A percentile compares a stretch with the other conserved stretches of the same genome.
Conservation (phyloP, 2,113 vertebrate genomes). For the Azemiops feae region DNA sequence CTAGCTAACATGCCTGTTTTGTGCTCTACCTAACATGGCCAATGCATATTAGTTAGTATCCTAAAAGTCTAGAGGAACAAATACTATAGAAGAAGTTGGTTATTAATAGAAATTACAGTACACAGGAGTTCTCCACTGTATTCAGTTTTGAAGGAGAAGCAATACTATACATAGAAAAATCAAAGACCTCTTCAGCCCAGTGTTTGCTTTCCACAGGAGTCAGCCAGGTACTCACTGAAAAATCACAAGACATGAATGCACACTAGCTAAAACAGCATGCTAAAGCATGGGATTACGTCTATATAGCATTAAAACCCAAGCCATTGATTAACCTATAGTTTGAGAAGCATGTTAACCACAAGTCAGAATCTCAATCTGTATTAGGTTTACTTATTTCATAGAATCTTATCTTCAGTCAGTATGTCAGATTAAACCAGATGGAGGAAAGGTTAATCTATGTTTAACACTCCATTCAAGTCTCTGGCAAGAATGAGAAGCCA, state of each 20-base stretch:
- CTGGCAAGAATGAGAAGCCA: too few relatives aligned
- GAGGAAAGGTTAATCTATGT: too few relatives aligned
- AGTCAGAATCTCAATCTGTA: background rate
- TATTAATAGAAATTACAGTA: background rate
- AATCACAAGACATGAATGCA: background rate
- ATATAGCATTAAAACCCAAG: background rate
- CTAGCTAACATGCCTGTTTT: background rate
- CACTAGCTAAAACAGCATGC: background rate
- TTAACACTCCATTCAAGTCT: too few relatives aligned
- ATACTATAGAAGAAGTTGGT: background rate
- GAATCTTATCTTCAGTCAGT: background rate
- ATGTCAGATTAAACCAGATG: background rate
- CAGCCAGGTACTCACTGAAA: background rate
- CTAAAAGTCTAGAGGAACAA: background rate
- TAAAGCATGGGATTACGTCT: background rate
- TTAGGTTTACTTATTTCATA: background rate
- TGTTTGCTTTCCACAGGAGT: background rate
- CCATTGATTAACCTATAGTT: background rate
- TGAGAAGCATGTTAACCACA: background rate
- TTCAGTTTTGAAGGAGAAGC: background rate
- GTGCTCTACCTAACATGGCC: background rate
- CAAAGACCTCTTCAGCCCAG: background rate
- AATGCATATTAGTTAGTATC: background rate
- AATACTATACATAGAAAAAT: background rate
- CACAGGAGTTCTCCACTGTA: background rate